Evolutionary conservation across 1,140 invertebrate species (phyloP).

Genomic region (Trichomalopsis sarcophagae): DNA sequence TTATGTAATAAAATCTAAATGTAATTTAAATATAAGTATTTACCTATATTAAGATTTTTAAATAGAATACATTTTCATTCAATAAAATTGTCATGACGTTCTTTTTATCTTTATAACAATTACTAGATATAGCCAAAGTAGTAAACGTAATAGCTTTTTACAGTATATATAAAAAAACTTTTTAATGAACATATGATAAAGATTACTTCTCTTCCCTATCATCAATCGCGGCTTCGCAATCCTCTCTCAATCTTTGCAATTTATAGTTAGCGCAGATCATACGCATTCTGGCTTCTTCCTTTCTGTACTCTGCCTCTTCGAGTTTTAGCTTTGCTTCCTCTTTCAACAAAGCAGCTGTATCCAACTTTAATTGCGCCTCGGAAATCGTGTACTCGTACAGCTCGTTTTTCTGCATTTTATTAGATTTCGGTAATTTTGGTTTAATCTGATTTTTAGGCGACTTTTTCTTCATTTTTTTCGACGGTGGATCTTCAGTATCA

Average conservation of each 20-base stretch:
- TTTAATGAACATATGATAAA: neutral
- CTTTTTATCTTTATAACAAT: neutral
- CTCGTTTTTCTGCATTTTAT: constrained; percentile 50
- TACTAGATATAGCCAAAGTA: too few relatives aligned
- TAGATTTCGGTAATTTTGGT: constrained; percentile 21
- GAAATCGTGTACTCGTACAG: constrained; percentile 58
- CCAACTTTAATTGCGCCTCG: constrained; percentile 62
- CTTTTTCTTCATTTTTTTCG: constrained; percentile 33
- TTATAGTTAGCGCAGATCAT: constrained; percentile 62
- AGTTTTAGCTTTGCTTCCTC: constrained; percentile 62
- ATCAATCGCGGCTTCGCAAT: constrained; percentile 35
- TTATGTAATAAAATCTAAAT: constrained; percentile 47
- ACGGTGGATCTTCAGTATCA: neutral
- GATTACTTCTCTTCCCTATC: neutral
- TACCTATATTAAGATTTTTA: constrained; percentile 15
- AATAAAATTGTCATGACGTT: neutral
- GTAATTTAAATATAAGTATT: constrained; percentile 25
- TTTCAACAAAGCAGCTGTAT: constrained; percentile 61
- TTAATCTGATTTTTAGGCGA: constrained; percentile 18
- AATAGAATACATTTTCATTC: neutral
- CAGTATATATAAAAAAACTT: neutral
- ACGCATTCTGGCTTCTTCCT: constrained; percentile 61
- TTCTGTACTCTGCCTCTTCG: constrained; percentile 62
- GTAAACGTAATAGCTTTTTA: too few relatives aligned
- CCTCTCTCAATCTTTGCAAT: constrained; percentile 58